Evolutionary conservation across 2,113 vertebrate species (phyloP).

Genomic region (Rhea pennata): DNA sequence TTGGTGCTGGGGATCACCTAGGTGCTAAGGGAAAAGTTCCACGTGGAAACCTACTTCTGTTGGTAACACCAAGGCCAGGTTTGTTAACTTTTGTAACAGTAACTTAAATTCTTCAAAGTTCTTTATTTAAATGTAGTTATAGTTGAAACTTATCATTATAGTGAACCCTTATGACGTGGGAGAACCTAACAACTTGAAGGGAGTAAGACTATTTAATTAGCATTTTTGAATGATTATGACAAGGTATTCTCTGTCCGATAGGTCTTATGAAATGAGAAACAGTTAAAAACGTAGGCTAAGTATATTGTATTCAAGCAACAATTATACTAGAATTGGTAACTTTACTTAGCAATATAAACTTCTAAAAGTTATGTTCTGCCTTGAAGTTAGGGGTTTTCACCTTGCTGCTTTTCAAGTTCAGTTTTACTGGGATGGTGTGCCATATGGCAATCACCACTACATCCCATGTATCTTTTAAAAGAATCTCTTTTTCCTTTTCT

Average conservation of each 20-base stretch:
- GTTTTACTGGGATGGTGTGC: background rate
- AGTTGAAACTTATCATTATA: background rate
- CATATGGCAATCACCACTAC: background rate
- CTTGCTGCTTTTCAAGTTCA: background rate
- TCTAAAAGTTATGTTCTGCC: background rate
- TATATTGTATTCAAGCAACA: background rate
- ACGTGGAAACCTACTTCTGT: background rate
- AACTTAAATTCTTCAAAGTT: background rate
- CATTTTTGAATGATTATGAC: background rate
- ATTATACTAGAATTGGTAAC: background rate
- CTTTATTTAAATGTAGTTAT: background rate
- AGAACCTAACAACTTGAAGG: background rate
- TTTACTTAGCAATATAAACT: background rate
- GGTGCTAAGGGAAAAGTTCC: background rate
- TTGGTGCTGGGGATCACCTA: background rate
- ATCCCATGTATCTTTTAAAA: background rate
- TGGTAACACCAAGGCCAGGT: background rate
- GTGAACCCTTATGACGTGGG: background rate
- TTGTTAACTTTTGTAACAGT: background rate
- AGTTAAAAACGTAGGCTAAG: background rate
- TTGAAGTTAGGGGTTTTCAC: background rate
- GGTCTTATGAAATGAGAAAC: background rate
- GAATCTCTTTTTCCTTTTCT: background rate
- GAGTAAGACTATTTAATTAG: background rate
- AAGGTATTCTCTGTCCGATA: background rate